A percentile compares a stretch with the other conserved stretches of the same genome.
phyloP scores from a whole-genome alignment of 2,797 vertebrate species.

The Ceyx erithaca region DNA sequence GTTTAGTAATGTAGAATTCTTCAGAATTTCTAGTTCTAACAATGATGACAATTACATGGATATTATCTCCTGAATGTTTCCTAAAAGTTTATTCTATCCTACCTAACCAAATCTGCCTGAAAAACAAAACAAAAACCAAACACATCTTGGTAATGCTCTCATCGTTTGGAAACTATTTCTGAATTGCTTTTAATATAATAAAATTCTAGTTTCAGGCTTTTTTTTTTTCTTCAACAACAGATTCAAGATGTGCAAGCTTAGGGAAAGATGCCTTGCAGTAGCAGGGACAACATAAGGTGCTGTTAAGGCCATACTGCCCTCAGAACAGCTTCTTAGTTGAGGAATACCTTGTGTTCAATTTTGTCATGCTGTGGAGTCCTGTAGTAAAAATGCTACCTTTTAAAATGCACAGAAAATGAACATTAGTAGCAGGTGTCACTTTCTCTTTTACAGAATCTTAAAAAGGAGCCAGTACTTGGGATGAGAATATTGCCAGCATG shows the following conservation, averaged over 20 bases:
- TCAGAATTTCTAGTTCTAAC: neutral
- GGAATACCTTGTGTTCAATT: neutral
- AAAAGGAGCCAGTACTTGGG: neutral
- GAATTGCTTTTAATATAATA: neutral
- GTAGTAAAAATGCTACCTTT: neutral
- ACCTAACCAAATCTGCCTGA: neutral
- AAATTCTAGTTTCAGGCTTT: neutral
- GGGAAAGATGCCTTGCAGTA: neutral
- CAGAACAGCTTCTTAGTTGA: neutral
- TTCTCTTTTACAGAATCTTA: slow-evolving; percentile 41
- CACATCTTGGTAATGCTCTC: fast-evolving
- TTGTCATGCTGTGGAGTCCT: neutral
- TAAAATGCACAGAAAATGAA: neutral
- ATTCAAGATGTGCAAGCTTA: neutral
- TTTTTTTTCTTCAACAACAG: neutral
- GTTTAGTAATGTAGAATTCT: neutral
- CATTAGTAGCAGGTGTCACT: neutral
- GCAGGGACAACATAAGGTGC: neutral
- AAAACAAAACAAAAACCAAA: neutral
- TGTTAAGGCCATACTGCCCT: neutral
- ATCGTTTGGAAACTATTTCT: neutral
- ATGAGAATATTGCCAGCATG: slow-evolving; percentile 82
- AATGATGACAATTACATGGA: neutral
- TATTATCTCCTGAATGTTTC: neutral
- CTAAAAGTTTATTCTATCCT: neutral